Conservation (phyloP, 2,113 vertebrate species). For the Trematomus loennbergii region DNA sequence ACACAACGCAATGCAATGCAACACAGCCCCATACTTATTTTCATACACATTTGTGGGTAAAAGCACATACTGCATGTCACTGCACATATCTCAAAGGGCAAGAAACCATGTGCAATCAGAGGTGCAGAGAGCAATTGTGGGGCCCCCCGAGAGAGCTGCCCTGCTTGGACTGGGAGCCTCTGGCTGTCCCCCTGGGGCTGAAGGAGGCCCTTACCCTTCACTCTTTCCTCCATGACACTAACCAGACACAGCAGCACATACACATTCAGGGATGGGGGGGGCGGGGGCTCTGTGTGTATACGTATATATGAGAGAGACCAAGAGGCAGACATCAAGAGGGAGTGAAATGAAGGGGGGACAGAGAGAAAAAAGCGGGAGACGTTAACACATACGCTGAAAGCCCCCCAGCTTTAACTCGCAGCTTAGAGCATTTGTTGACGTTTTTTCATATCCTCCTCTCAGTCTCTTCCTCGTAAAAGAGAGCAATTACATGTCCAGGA, state of each 20-base stretch:
- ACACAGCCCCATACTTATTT: constrained; percentile 24
- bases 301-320: constrained; percentile 5
- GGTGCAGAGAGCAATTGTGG: constrained; percentile 39
- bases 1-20: constrained; percentile 59
- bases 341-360: constrained; percentile 2
- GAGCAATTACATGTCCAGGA: constrained; percentile 90
- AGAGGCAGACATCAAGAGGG: constrained; percentile 53
- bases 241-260: constrained; percentile 78
- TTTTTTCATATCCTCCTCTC: constrained; percentile 86
- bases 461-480: constrained; percentile 81
- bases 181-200: constrained; percentile 61
- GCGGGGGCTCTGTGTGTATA: constrained; percentile 22
- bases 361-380: constrained; percentile 26
- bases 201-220: constrained; percentile 62
- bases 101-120: constrained; percentile 42
- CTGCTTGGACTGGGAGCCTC: constrained; percentile 61
- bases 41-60: constrained; percentile 28
- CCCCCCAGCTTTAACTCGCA: constrained; percentile 50
- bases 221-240: constrained; percentile 72
- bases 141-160: constrained; percentile 54
- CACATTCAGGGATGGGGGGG: constrained; percentile 40
- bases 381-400: constrained; percentile 53
- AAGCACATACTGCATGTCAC: constrained; percentile 41
- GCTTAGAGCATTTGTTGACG: constrained; percentile 67
- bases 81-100: constrained; percentile 39